phyloP scores from a whole-genome alignment of 35 echinoderm and acorn worm species.

The Ophioderma brevispina region DNA sequence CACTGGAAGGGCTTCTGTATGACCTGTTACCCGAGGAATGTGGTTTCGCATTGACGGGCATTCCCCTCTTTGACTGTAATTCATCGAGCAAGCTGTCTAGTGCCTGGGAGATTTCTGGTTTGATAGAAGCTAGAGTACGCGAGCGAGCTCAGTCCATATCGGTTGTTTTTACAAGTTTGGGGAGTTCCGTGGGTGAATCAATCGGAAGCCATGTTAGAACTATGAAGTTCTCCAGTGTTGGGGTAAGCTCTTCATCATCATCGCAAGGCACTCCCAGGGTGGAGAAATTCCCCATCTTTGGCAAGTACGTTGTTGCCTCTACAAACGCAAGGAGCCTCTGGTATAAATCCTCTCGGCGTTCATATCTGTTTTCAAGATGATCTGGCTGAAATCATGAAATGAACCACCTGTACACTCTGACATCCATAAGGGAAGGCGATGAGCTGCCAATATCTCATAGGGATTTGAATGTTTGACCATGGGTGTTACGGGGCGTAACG shows the following conservation, averaged over 20 bases:
- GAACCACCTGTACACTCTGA: neutral
- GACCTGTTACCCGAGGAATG: neutral
- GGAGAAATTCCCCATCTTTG: neutral
- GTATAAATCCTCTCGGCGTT: no score
- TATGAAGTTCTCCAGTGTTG: no score
- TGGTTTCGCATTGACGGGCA: neutral
- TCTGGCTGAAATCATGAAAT: conserved; percentile 33
- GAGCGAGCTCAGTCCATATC: neutral
- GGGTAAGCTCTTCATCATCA: neutral
- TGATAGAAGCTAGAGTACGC: neutral
- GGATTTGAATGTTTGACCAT: neutral
- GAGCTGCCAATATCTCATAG: neutral
- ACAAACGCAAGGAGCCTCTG: no score
- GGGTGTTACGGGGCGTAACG: neutral
- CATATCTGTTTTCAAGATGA: neutral
- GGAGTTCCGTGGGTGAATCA: neutral
- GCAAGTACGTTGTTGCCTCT: neutral
- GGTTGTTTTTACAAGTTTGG: neutral
- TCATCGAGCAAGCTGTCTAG: no score
- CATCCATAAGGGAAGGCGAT: neutral
- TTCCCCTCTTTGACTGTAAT: conserved; percentile 3
- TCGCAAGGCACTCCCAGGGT: neutral
- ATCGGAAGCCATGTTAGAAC: neutral
- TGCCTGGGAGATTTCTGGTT: no score
- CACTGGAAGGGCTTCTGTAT: neutral